phyloP scores from a whole-genome alignment of 2,113 vertebrate species.

The Athene cunicularia region DNA sequence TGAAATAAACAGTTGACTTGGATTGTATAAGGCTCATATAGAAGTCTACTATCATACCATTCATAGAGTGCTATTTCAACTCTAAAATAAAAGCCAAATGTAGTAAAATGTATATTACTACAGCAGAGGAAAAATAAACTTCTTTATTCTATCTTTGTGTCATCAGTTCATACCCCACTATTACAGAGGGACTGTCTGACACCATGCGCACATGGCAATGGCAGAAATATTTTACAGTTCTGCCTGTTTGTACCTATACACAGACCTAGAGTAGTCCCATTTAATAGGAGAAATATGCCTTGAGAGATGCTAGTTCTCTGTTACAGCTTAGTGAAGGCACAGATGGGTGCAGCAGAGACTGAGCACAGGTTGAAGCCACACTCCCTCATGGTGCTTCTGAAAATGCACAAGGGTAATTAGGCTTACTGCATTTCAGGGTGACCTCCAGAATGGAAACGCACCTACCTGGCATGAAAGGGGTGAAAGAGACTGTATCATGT shows the following conservation, averaged over 20 bases:
- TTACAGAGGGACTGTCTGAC: background rate
- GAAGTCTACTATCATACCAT: background rate
- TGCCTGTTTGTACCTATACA: background rate
- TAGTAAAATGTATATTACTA: background rate
- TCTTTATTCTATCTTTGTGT: background rate
- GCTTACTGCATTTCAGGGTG: accelerated
- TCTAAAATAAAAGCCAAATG: background rate
- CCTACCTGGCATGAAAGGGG: background rate
- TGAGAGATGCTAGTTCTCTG: background rate
- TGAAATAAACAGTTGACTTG: background rate
- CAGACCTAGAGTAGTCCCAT: background rate
- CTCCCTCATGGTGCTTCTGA: background rate
- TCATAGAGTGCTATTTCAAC: background rate
- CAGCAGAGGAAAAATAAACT: background rate
- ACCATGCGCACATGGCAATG: too few species aligned
- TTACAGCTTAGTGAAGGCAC: background rate
- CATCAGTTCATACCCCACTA: background rate
- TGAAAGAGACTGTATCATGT: background rate
- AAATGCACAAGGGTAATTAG: background rate
- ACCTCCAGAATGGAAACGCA: background rate
- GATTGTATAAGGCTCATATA: background rate
- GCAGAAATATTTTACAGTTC: background rate
- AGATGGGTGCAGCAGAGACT: background rate
- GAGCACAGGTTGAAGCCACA: background rate
- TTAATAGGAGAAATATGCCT: background rate